phyloP scores from a whole-genome alignment of 2,797 vertebrate species.

The Vireo griseus region DNA sequence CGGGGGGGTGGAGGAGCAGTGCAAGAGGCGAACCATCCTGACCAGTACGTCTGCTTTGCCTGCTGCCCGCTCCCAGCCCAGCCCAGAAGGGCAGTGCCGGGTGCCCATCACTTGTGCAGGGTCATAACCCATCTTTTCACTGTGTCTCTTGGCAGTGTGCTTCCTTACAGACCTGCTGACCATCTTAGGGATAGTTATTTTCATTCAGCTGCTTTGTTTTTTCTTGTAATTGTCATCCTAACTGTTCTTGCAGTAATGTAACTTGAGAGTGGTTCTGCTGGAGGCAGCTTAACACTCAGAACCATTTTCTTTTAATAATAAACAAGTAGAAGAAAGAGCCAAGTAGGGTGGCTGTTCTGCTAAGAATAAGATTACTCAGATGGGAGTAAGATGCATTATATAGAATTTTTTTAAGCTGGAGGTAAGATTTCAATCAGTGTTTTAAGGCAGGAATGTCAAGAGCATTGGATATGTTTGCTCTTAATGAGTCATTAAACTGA shows the following conservation, averaged over 20 bases:
- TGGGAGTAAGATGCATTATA: not conserved
- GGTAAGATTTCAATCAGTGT: not conserved
- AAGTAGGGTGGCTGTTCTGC: not conserved
- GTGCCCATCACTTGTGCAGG: not conserved
- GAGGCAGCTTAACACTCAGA: not conserved
- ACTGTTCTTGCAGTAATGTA: not conserved
- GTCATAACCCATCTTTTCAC: not conserved
- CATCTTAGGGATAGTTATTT: not conserved
- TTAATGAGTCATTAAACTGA: not conserved
- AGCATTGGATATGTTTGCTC: not conserved
- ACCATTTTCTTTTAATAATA: not conserved
- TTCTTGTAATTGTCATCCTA: not conserved
- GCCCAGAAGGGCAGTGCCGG: not conserved
- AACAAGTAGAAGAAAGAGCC: not conserved
- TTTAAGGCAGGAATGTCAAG: not conserved
- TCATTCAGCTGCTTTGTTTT: not conserved
- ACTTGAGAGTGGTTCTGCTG: not conserved
- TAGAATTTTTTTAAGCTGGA: not conserved
- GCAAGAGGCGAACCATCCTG: conserved; percentile 91
- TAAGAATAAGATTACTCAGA: not conserved
- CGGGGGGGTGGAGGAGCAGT: conserved; percentile 95
- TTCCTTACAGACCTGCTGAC: not conserved
- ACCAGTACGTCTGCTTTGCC: conserved; percentile 79
- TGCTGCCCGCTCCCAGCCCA: not conserved
- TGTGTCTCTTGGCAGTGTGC: not conserved